phyloP scores from a whole-genome alignment of 1,140 invertebrate species.

The Halesus radiatus region DNA sequence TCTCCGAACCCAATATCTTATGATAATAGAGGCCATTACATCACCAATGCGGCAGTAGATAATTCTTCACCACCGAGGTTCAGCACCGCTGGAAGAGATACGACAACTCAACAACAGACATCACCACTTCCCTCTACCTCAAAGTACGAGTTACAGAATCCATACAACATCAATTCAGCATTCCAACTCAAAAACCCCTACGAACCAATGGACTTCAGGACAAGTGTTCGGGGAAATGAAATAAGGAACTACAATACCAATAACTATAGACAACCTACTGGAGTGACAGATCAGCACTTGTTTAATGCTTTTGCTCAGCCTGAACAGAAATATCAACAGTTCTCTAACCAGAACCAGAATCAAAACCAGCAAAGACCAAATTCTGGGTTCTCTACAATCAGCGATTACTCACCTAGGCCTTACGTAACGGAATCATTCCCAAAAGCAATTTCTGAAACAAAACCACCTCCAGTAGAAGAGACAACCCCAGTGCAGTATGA shows the following conservation, averaged over 20 bases:
- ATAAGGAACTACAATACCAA: conserved; percentile 47
- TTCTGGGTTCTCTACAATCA: conserved; percentile 11
- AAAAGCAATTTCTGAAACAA: conserved; percentile 25
- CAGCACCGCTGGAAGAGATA: conserved; percentile 15
- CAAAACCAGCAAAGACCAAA: conserved; percentile 36
- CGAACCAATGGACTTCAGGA: conserved; percentile 57
- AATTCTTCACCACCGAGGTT: conserved; percentile 20
- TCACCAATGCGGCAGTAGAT: conserved; percentile 54
- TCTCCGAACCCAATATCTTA: conserved; percentile 24
- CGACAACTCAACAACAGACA: conserved; percentile 36
- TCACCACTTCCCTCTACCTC: conserved; percentile 59
- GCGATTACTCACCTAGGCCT: conserved; percentile 45
- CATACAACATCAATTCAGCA: conserved; percentile 67
- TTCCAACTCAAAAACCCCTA: conserved; percentile 67
- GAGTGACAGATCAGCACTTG: conserved; percentile 48
- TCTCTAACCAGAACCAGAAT: conserved; percentile 29
- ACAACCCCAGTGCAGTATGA: conserved; percentile 4
- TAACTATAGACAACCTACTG: conserved; percentile 46
- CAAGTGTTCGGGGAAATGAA: conserved; percentile 46
- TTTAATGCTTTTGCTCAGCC: conserved; percentile 37
- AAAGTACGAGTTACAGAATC: conserved; percentile 66
- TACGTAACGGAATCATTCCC: conserved; percentile 40
- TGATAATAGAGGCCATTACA: conserved; percentile 55
- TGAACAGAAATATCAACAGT: conserved; percentile 34
- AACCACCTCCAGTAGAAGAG: conserved; percentile 22